A percentile compares a stretch with the other conserved stretches of the same genome.
phyloP scores from a whole-genome alignment of 2,113 vertebrate genomes.

The Xenus cinereus region DNA sequence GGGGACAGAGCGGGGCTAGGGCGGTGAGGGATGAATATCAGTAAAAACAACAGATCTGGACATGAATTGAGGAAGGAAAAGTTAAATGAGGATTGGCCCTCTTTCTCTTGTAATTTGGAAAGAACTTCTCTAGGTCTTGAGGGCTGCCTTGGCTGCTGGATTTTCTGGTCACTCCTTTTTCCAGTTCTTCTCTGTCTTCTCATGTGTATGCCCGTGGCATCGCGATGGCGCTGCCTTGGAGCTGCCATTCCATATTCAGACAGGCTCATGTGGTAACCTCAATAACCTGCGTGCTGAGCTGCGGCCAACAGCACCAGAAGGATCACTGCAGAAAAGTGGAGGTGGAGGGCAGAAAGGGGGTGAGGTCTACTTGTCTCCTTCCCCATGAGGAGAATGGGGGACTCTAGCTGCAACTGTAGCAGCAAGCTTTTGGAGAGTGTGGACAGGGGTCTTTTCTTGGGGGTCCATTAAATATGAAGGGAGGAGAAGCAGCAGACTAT shows the following conservation, averaged over 20 bases:
- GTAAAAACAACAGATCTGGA: background rate
- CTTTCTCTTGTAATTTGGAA: background rate
- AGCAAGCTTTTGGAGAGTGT: background rate
- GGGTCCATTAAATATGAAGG: background rate
- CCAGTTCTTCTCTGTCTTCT: background rate
- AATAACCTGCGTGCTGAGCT: background rate
- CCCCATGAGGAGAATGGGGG: rapidly evolving
- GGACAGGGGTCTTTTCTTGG: background rate
- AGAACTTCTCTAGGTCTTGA: background rate
- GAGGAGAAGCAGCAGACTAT: background rate
- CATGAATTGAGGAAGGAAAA: background rate
- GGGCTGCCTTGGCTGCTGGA: background rate
- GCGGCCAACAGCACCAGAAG: background rate
- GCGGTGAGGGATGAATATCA: background rate
- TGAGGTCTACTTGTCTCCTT: background rate
- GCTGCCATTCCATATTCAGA: background rate
- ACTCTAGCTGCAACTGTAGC: background rate
- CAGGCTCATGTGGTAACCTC: background rate
- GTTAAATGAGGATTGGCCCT: background rate
- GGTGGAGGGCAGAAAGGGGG: background rate
- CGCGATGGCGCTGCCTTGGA: background rate
- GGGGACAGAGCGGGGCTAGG: no score
- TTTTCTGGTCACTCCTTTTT: background rate
- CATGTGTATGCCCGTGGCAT: background rate
- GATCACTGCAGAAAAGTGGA: background rate